phyloP scores from a whole-genome alignment of 1,140 invertebrate genomes.

The Antheraea pernyi region DNA sequence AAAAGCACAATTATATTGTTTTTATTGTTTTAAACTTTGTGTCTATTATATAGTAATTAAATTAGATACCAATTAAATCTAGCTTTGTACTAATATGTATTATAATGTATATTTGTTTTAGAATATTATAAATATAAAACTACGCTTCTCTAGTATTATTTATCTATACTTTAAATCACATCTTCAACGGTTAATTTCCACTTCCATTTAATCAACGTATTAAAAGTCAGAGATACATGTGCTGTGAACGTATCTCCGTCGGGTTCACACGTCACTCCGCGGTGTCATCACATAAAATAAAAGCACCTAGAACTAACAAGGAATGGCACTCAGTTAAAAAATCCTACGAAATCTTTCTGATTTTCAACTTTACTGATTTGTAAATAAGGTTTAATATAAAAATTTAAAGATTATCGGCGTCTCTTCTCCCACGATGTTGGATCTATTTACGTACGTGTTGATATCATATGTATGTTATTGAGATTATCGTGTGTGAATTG shows the following conservation, averaged over 20 bases:
- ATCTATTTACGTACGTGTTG: constrained; percentile 39
- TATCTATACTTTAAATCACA: not conserved
- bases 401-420: not conserved
- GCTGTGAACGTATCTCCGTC: constrained; percentile 44
- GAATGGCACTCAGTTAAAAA: constrained; percentile 7
- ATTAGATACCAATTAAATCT: too few species aligned
- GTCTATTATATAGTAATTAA: too few species aligned
- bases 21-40: too few species aligned
- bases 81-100: too few species aligned
- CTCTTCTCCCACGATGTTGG: constrained; percentile 41
- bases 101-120: not conserved
- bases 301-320: constrained; percentile 34
- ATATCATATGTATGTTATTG: constrained; percentile 9
- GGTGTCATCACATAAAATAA: constrained; percentile 49
- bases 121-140: not conserved
- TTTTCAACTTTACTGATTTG: constrained; percentile 11
- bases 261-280: constrained; percentile 56
- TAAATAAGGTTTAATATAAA: not conserved
- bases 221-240: constrained; percentile 29
- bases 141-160: not conserved
- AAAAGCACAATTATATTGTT: too few species aligned
- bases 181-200: constrained; percentile 4
- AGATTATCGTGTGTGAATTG: constrained; percentile 6
- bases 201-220: constrained; percentile 48
- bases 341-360: not conserved